These are phyloP conservation scores for Cybosia mesomella DNA, from an alignment of 2,888 invertebrate genomes.

Conservation along the genomic window DNA sequence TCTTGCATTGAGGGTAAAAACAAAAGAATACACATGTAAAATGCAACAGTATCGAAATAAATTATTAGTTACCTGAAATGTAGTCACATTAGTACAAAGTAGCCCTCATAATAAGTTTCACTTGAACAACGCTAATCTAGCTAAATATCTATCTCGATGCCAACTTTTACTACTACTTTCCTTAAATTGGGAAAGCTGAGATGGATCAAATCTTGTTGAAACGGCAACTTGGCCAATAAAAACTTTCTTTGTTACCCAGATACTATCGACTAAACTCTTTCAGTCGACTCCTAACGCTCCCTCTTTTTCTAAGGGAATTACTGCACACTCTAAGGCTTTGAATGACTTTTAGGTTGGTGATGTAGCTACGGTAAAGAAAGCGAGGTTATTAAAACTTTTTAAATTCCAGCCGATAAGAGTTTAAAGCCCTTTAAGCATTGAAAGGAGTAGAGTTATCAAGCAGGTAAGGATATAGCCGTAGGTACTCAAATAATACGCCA, in stretches of 20 bases:
- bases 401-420: conserved; percentile 58
- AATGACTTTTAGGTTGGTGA: conserved; percentile 47
- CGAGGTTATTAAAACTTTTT: conserved; percentile 65
- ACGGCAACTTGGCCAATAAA: conserved; percentile 80
- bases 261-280: conserved; percentile 80
- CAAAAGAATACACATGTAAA: not conserved
- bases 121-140: conserved; percentile 51
- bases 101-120: conserved; percentile 26
- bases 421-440: conserved; percentile 39
- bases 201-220: conserved; percentile 70
- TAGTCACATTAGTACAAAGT: not conserved
- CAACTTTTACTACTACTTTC: conserved; percentile 73
- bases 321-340: conserved; percentile 48
- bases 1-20: no score
- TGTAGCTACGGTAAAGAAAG: conserved; percentile 30
- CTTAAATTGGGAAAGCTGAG: conserved; percentile 82
- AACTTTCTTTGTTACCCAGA: conserved; percentile 85
- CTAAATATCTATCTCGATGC: conserved; percentile 50
- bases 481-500: conserved; percentile 21
- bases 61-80: not conserved
- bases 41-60: not conserved
- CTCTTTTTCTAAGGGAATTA: conserved; percentile 61
- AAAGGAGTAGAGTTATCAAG: conserved; percentile 31
- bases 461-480: conserved; percentile 32
- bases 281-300: conserved; percentile 61